A percentile compares a stretch with the other conserved stretches of the same genome.
Evolutionary conservation across 2,113 vertebrate species (phyloP).

Genomic region (Thryonomys swinderianus): DNA sequence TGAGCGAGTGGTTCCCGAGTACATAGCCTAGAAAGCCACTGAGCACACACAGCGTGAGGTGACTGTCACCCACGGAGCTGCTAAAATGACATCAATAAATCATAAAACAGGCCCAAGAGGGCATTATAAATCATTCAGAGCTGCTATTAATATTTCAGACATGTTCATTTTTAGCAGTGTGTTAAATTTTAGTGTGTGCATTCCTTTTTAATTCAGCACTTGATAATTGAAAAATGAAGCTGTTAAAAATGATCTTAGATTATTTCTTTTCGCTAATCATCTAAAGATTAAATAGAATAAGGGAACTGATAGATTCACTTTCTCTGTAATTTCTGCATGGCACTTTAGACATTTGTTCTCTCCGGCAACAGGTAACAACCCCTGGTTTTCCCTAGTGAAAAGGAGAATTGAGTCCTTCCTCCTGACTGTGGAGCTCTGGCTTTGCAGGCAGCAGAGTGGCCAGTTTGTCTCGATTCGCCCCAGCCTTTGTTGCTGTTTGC

Average conservation of each 20-base stretch:
- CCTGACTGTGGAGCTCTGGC: background rate
- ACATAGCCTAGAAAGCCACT: constrained; percentile 54
- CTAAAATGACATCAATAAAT: constrained; percentile 81
- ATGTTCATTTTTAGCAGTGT: constrained; percentile 74
- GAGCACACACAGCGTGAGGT: constrained; percentile 50
- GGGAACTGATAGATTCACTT: background rate
- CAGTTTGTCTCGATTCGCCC: background rate
- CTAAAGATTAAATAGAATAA: constrained; percentile 57
- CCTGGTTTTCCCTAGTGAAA: background rate
- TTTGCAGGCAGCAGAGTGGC: background rate
- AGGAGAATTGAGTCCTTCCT: background rate
- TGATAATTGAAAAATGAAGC: constrained; percentile 71
- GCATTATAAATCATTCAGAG: constrained; percentile 79
- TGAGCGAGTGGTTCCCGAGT: constrained; percentile 6
- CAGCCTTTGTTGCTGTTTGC: background rate
- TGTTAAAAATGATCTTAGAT: constrained; percentile 60
- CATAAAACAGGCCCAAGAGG: constrained; percentile 75
- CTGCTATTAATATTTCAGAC: constrained; percentile 79
- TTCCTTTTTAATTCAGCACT: constrained; percentile 72
- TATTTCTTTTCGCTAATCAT: constrained; percentile 35
- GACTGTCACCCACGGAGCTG: constrained; percentile 65
- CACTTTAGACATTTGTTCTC: background rate
- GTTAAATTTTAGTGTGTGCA: constrained; percentile 74
- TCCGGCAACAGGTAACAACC: background rate
- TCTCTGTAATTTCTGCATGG: background rate